phyloP scores from a whole-genome alignment of 2,113 vertebrate genomes.

The Conger conger region DNA sequence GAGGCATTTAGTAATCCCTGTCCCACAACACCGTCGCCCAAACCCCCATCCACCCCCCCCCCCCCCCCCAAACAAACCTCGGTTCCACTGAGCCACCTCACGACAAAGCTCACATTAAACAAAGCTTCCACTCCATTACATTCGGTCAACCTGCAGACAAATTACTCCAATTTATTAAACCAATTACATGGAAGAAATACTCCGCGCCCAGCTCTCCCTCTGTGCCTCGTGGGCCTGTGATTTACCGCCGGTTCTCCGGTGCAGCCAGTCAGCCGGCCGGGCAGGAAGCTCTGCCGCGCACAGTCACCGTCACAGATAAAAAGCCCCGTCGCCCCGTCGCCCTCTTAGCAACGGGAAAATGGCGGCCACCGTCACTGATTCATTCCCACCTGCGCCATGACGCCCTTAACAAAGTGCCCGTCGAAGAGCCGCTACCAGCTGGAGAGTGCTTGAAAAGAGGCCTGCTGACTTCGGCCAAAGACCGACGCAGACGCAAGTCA shows the following conservation, averaged over 20 bases:
- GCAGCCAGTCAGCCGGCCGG: not conserved
- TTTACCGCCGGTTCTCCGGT: not conserved
- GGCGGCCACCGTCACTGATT: not conserved
- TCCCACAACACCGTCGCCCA: not conserved
- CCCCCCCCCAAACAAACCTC: not conserved
- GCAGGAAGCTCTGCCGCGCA: not conserved
- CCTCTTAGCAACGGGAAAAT: not conserved
- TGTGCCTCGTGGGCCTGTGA: not conserved
- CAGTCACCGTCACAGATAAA: constrained; percentile 7
- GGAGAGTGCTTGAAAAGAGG: not conserved
- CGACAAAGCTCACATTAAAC: constrained; percentile 9
- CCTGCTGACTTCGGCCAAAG: not conserved
- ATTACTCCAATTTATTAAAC: constrained; percentile 39
- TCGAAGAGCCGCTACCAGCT: not conserved
- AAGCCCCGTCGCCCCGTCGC: not conserved
- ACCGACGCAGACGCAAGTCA: not conserved
- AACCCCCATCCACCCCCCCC: not conserved
- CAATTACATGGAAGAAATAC: constrained; percentile 36
- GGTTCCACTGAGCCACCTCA: not conserved
- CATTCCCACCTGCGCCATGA: not conserved
- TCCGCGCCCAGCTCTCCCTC: not conserved
- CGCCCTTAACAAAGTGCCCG: not conserved
- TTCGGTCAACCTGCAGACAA: constrained; percentile 27
- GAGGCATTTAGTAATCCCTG: not conserved
- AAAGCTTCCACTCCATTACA: constrained; percentile 28